Conservation (phyloP, 2,113 vertebrate genomes). For the Barbus barbus region DNA sequence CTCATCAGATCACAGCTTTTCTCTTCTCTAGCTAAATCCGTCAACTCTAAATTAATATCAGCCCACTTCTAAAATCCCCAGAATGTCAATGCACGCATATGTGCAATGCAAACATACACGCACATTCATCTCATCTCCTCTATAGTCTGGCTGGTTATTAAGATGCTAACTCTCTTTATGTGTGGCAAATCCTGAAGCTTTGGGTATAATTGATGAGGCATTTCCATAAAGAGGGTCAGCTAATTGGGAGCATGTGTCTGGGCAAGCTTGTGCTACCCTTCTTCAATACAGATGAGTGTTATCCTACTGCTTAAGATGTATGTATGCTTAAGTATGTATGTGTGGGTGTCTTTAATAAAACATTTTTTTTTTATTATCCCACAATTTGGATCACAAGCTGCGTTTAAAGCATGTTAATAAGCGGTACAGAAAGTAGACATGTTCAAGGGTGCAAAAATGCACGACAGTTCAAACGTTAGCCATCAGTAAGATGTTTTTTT, state of each 20-base stretch:
- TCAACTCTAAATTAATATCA: conserved; percentile 42
- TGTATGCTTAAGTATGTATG: conserved; percentile 37
- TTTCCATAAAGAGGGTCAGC: conserved; percentile 97
- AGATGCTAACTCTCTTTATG: conserved; percentile 96
- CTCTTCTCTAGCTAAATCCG: conserved; percentile 18
- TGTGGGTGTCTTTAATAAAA: conserved; percentile 11
- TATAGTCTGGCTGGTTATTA: conserved; percentile 86
- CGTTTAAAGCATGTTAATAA: not conserved
- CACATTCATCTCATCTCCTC: conserved; percentile 82
- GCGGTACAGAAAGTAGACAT: not conserved
- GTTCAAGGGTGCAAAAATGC: not conserved
- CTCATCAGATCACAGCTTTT: conserved; percentile 36
- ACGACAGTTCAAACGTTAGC: not conserved
- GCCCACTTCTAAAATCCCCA: conserved; percentile 17
- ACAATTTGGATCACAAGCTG: not conserved
- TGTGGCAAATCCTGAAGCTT: conserved; percentile 93
- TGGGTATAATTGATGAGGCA: conserved; percentile 97
- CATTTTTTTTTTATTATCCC: too few relatives aligned
- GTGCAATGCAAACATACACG: conserved; percentile 26
- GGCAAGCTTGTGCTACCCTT: conserved; percentile 83
- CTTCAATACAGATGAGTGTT: conserved; percentile 82
- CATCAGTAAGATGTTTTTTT: not conserved
- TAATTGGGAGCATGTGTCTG: conserved; percentile 99
- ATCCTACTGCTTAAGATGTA: conserved; percentile 28
- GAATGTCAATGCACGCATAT: conserved; percentile 19